These are phyloP conservation scores for Acipenser ruthenus DNA, from an alignment of 2,797 vertebrate species.

Conservation along the genomic window DNA sequence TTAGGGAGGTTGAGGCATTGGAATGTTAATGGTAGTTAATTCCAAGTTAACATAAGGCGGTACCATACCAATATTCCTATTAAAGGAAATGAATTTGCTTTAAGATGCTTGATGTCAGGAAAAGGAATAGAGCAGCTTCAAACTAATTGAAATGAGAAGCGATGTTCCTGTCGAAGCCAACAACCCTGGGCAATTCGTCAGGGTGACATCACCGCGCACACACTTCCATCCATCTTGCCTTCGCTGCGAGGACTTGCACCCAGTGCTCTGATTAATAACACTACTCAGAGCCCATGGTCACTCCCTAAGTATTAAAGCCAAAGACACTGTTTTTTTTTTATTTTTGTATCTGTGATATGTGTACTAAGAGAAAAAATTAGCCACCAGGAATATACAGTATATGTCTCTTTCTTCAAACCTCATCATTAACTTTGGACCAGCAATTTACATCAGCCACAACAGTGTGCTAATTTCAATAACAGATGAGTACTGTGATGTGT, in stretches of 20 bases:
- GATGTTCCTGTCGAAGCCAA: constrained; percentile 69
- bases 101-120: constrained; percentile 39
- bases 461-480: too few species aligned
- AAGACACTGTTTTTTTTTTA: neutral
- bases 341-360: neutral
- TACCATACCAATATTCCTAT: too few species aligned
- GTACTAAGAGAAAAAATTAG: neutral
- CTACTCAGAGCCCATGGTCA: constrained; percentile 37
- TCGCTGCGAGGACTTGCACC: constrained; percentile 50
- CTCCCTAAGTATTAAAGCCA: constrained; percentile 13
- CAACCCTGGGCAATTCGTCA: constrained; percentile 69
- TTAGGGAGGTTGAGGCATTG: too few species aligned
- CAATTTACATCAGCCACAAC: neutral
- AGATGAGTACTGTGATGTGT: too few species aligned
- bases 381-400: neutral
- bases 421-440: neutral
- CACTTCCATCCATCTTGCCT: constrained; percentile 69
- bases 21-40: too few species aligned
- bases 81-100: too few species aligned
- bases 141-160: constrained; percentile 80
- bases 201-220: constrained; percentile 73
- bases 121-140: constrained; percentile 35
- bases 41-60: too few species aligned
- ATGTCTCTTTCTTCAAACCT: neutral
- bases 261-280: constrained; percentile 70